phyloP scores from a whole-genome alignment of 1,140 invertebrate genomes.

The Ceratina japonica region DNA sequence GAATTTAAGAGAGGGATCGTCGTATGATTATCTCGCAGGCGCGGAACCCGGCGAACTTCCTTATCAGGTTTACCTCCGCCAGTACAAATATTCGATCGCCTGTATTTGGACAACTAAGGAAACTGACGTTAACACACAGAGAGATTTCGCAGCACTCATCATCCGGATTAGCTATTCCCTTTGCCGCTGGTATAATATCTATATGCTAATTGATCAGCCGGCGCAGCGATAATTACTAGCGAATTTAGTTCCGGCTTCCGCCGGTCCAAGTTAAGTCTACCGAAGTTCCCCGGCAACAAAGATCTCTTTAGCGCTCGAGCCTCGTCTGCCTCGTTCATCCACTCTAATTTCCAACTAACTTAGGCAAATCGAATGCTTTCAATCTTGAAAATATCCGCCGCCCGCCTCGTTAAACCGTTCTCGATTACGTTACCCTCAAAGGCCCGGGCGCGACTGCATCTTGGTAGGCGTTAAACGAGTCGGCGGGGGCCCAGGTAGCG shows the following conservation, averaged over 20 bases:
- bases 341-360: conserved; percentile 30
- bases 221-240: not conserved
- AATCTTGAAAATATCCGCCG: conserved; percentile 31
- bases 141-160: not conserved
- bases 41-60: not conserved
- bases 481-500: no score
- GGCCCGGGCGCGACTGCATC: not conserved
- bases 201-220: conserved; percentile 4
- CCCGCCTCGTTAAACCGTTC: conserved; percentile 11
- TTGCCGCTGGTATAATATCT: not conserved
- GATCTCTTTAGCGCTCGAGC: conserved; percentile 6
- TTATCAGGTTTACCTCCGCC: no score
- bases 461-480: no score
- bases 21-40: conserved; percentile 15
- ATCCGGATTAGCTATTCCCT: not conserved
- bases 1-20: conserved; percentile 33
- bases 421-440: conserved; percentile 8
- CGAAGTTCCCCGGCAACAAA: conserved; percentile 8
- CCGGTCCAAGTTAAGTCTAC: not conserved
- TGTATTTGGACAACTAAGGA: no score
- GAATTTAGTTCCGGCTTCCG: no score
- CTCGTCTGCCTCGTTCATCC: not conserved
- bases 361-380: conserved; percentile 20
- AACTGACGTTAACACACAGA: no score
- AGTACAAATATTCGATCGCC: no score